Evolutionary conservation across 2,797 vertebrate species (phyloP).

Genomic region (Labeo calbasu): DNA sequence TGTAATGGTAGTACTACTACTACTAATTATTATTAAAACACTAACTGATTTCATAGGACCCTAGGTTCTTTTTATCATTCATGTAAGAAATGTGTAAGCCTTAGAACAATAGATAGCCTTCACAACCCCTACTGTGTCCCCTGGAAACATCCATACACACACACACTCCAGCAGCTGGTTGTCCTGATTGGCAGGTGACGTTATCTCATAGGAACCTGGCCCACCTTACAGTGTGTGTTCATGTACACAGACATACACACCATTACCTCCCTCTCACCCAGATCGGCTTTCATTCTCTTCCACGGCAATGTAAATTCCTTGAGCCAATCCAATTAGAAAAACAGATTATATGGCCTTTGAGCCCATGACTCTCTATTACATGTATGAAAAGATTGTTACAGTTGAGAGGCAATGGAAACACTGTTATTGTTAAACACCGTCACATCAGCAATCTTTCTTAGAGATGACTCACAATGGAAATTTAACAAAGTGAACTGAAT

Average conservation of each 20-base stretch:
- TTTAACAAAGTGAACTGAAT: slow-evolving; percentile 66
- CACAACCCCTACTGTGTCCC: slow-evolving; percentile 50
- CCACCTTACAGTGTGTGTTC: slow-evolving; percentile 71
- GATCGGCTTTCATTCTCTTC: slow-evolving; percentile 80
- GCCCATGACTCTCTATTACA: slow-evolving; percentile 54
- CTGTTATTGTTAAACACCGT: slow-evolving; percentile 52
- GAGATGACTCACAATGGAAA: slow-evolving; percentile 65
- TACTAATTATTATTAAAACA: too few species aligned
- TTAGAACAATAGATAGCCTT: slow-evolving; percentile 67
- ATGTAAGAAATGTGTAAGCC: slow-evolving; percentile 70
- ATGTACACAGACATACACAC: slow-evolving; percentile 52
- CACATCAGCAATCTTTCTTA: slow-evolving; percentile 55
- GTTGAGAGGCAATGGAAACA: slow-evolving; percentile 57
- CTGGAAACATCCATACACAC: slow-evolving; percentile 49
- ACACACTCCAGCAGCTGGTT: slow-evolving; percentile 70
- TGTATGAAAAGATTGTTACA: slow-evolving; percentile 36
- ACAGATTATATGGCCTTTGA: slow-evolving; percentile 65
- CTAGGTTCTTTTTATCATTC: slow-evolving; percentile 60
- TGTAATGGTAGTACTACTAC: too few species aligned
- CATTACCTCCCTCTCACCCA: slow-evolving; percentile 65
- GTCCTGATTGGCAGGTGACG: slow-evolving; percentile 74
- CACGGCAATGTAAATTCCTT: slow-evolving; percentile 71
- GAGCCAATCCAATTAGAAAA: slow-evolving; percentile 73
- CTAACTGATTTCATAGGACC: too few species aligned
- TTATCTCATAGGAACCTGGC: slow-evolving; percentile 73